Percentiles rank a stretch among this genome's conserved stretches.
phyloP scores from a whole-genome alignment of 2,797 vertebrate genomes.

The Galaxias olidus region DNA sequence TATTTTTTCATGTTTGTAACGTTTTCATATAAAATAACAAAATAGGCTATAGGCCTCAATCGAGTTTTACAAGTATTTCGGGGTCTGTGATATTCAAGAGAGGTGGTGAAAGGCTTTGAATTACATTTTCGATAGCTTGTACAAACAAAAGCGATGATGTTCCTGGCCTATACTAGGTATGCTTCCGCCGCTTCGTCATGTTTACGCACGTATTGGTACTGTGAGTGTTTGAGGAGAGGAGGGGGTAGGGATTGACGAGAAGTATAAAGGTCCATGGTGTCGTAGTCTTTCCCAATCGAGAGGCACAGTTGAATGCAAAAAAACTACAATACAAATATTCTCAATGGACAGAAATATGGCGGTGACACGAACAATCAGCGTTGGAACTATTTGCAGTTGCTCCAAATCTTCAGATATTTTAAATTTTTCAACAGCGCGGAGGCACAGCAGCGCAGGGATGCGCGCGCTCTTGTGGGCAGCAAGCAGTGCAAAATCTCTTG shows the following conservation, averaged over 20 bases:
- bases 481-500: conserved; percentile 51
- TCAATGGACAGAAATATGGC: conserved; percentile 57
- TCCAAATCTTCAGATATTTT: conserved; percentile 13
- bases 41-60: too few species aligned
- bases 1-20: too few species aligned
- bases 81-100: too few species aligned
- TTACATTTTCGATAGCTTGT: too few species aligned
- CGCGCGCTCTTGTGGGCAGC: conserved; percentile 64
- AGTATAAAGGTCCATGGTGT: conserved; percentile 61
- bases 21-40: too few species aligned
- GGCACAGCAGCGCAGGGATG: conserved; percentile 68
- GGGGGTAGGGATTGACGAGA: conserved; percentile 5
- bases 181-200: conserved; percentile 59
- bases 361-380: conserved; percentile 67
- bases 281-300: conserved; percentile 3
- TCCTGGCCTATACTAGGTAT: neutral
- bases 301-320: neutral
- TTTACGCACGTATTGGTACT: conserved; percentile 46
- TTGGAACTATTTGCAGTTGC: conserved; percentile 47
- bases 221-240: conserved; percentile 20
- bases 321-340: conserved; percentile 8
- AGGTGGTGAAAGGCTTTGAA: too few species aligned
- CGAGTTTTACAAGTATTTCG: too few species aligned
- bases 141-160: too few species aligned
- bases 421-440: conserved; percentile 47